Base-by-base conservation (phyloP, 2,888 invertebrate genomes). In the Tinea pellionella region DNA sequence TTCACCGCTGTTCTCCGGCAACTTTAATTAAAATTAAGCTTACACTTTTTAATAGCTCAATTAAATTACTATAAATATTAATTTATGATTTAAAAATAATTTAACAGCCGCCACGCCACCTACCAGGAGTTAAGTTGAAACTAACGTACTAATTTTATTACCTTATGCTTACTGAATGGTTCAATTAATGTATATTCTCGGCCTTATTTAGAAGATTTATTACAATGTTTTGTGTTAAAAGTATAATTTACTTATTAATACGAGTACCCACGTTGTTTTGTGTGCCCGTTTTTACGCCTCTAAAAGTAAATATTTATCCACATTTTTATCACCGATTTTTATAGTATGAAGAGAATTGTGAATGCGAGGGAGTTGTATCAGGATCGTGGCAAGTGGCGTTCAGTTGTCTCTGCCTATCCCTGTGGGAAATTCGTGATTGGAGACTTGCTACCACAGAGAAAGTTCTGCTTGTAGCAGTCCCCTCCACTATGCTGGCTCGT, bases 41-140 rank as follows among this genome's bases (percentile, higher is more conserved):
- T 60, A 66, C 62, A 64, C 63, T 62, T 60, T 65, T 67, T 69
- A 67, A 71, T 66, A 63, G 65, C 70, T 72, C 67, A 71, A 73
- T 75, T 68, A 73, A 70, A 59, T 47, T 37, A 59, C 6, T 59
- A 59, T 59, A 59, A 59, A 71, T 66, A 70, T 67, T 66, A 64
- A 64, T 68, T 69, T 67, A 67, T 65, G 65, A 64, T 63, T 64
- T 59, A 64, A 67, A 67, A 64, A 62, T 63, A 61, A 30, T 59
- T 63, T 61, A 62, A 65, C 41, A 61, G 61, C 61, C 60, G 16
- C 13, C 19, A 3, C 51, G 55, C 61, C 63, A 64, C 63, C 65
- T 63, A 63, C 64, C 61, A 60, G 63, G 62, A 63, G 61, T 60
- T 53, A 55, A 3, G 9, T 43, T 18, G 18, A 47, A 47, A 62